These are phyloP conservation scores for Stratiomys singularior DNA, from an alignment of 2,888 invertebrate species.

Conservation along the genomic window DNA sequence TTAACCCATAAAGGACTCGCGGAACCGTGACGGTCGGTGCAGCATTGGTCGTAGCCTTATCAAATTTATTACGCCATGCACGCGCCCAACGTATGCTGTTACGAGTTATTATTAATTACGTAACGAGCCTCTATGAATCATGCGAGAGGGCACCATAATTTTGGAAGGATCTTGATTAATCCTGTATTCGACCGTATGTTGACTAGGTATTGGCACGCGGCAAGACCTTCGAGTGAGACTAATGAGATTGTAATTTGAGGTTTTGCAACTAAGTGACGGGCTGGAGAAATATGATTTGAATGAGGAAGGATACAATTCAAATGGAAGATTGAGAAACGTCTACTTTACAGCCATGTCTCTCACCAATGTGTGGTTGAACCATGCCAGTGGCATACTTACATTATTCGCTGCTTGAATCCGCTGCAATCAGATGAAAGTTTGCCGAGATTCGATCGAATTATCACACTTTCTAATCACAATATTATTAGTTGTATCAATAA, in stretches of 20 bases:
- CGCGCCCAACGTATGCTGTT: constrained; percentile 29
- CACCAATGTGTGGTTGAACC: too few species aligned
- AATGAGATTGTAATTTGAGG: too few species aligned
- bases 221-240: too few species aligned
- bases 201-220: neutral
- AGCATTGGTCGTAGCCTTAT: neutral
- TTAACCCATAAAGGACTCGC: neutral
- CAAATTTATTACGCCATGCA: constrained; percentile 17
- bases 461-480: constrained; percentile 3
- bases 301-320: too few species aligned
- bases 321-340: too few species aligned
- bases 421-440: too few species aligned
- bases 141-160: neutral
- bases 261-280: too few species aligned
- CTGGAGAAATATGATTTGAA: too few species aligned
- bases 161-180: constrained; percentile 1
- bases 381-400: too few species aligned
- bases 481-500: neutral
- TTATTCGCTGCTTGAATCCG: too few species aligned
- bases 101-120: neutral
- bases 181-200: neutral
- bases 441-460: neutral
- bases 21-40: neutral
- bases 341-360: too few species aligned
- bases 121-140: neutral